Conservation (phyloP, 1,140 invertebrate genomes). For the Macrocentrus cingulum region DNA sequence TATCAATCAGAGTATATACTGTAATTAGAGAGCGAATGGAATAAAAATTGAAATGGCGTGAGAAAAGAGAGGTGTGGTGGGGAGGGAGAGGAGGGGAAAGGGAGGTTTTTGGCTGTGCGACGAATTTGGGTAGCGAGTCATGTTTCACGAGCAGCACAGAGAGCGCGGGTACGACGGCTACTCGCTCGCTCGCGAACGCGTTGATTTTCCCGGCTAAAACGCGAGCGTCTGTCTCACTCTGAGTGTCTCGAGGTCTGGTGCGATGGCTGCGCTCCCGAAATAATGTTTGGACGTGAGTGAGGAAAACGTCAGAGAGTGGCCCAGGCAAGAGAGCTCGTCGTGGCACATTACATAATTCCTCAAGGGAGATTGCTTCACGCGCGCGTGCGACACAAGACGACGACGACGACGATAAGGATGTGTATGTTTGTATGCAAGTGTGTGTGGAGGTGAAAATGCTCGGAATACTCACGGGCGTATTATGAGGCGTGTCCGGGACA, state of each 20-base stretch:
- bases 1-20: too few relatives aligned
- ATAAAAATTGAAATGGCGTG: neutral
- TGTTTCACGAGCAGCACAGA: slow-evolving; percentile 17
- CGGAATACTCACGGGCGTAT: slow-evolving; percentile 12
- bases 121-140: slow-evolving; percentile 25
- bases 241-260: slow-evolving; percentile 26
- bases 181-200: too few relatives aligned
- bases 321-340: slow-evolving; percentile 18
- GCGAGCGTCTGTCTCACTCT: neutral
- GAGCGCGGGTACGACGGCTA: neutral
- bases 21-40: too few relatives aligned
- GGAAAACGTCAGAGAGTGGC: slow-evolving; percentile 8
- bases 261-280: slow-evolving; percentile 41
- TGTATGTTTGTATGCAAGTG: neutral
- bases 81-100: neutral
- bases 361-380: neutral
- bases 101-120: neutral
- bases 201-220: too few relatives aligned
- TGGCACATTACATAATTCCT: slow-evolving; percentile 17
- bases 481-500: slow-evolving; percentile 9
- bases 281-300: slow-evolving; percentile 38
- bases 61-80: neutral
- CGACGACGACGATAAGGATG: slow-evolving; percentile 1
- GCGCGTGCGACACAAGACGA: slow-evolving; percentile 18
- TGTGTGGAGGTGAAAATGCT: slow-evolving; percentile 18